These are phyloP conservation scores for Pseudeuparius sepicola DNA, from an alignment of 2,888 invertebrate genomes.

Conservation along the genomic window DNA sequence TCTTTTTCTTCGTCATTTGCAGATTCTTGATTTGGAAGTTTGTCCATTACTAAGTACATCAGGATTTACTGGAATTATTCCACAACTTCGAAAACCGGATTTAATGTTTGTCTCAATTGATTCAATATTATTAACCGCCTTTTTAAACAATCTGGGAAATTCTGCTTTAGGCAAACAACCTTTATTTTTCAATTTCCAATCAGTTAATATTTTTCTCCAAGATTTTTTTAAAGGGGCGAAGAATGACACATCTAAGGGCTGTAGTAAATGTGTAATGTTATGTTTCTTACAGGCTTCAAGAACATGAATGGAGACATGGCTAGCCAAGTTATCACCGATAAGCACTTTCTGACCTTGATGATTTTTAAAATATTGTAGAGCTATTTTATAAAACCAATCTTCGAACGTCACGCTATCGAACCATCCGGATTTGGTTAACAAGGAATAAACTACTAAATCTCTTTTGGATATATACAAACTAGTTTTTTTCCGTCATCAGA, in stretches of 20 bases:
- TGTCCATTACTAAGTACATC: slow-evolving; percentile 2
- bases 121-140: slow-evolving; percentile 1
- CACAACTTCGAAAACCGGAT: slow-evolving; percentile 1
- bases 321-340: slow-evolving; percentile 2
- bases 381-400: slow-evolving; percentile 1
- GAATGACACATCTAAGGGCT: slow-evolving; percentile 8
- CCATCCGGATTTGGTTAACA: slow-evolving; percentile 1
- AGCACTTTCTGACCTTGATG: slow-evolving; percentile 1
- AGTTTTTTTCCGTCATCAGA: too few relatives aligned
- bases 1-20: slow-evolving; percentile 1
- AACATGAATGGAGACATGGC: slow-evolving; percentile 2
- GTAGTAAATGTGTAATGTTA: slow-evolving; percentile 2
- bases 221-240: slow-evolving; percentile 7
- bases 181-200: slow-evolving; percentile 4
- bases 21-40: slow-evolving; percentile 1
- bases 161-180: slow-evolving; percentile 8
- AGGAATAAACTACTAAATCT: too few relatives aligned
- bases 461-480: too few relatives aligned
- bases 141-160: slow-evolving; percentile 6
- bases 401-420: too few relatives aligned
- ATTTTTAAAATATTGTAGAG: slow-evolving; percentile 1
- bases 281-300: slow-evolving; percentile 2
- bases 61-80: slow-evolving; percentile 3
- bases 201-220: slow-evolving; percentile 8
- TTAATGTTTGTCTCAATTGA: slow-evolving; percentile 2